phyloP scores from a whole-genome alignment of 2,797 vertebrate species.

The Nannoperca obscura region DNA sequence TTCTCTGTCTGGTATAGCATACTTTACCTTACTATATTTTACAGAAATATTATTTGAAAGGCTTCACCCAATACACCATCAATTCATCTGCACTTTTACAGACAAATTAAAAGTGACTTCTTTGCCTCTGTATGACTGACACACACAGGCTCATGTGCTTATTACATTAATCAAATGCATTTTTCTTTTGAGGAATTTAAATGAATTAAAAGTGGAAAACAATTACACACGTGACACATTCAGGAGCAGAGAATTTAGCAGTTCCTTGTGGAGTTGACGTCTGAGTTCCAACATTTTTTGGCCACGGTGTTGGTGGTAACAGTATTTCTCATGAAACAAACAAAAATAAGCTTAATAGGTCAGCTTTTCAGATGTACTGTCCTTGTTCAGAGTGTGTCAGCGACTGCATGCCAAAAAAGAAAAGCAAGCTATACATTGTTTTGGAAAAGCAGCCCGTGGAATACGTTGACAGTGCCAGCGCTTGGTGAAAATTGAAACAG shows the following conservation, averaged over 20 bases:
- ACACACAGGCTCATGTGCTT: not conserved
- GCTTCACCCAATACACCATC: not conserved
- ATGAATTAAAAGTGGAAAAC: not conserved
- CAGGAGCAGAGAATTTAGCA: not conserved
- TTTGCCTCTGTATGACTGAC: not conserved
- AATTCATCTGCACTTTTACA: constrained; percentile 22
- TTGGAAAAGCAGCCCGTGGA: constrained; percentile 28
- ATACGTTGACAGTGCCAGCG: constrained; percentile 42
- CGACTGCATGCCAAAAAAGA: constrained; percentile 4
- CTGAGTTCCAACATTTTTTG: not conserved
- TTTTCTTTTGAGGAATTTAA: not conserved
- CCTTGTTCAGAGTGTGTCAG: constrained; percentile 19
- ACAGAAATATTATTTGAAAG: not conserved
- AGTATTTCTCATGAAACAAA: not conserved
- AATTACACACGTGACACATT: not conserved
- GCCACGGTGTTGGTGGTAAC: not conserved
- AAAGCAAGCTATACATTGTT: constrained; percentile 47
- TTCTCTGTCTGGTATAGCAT: not conserved
- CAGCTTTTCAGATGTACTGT: constrained; percentile 20
- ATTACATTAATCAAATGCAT: not conserved
- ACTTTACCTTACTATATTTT: not conserved
- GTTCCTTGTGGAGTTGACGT: not conserved
- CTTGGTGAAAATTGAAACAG: constrained; percentile 61
- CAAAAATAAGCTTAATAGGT: not conserved
- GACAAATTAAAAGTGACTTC: not conserved